Evolutionary conservation across 2,797 vertebrate species (phyloP), one percentile per base, ranked within the genome.

Genomic region (Cossypha caffra): DNA sequence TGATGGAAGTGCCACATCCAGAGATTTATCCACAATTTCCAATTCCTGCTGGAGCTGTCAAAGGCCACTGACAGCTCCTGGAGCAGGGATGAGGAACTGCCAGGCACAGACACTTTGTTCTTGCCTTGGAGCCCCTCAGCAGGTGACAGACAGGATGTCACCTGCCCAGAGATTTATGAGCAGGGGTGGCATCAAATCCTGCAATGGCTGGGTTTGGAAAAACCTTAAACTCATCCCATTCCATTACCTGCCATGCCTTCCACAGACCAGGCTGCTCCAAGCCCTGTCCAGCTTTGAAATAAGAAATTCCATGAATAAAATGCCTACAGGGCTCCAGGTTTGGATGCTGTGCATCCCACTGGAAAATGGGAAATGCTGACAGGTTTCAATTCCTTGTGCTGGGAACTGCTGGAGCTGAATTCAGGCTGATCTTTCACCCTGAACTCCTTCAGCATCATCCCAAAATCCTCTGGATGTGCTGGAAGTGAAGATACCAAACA

Each of bases 1-100:
- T 2, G 74, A 66, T 37, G 69, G 50, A 43, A 2, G 2, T 7
- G 9, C 31, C 21, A 13, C 7, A 9, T 0, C 0, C 0, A 10
- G 67, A 4, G 2, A 74, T 85, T 81, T 13, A 52, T 26, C 11
- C 8, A 10, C 0, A 1, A 61, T 55, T 81, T 47, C 47, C 6
- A 8, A 9, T 16, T 38, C 29, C 28, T 51, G 47, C 29, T 0
- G 20, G 50, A 73, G 75, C 64, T 77, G 73, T 8, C 55, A 28
- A 19, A 21, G 25, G 51, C 51, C 61, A 12, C 50, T 9, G 28
- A 45, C 72, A 67, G 72, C 63, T 51, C 54, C 82, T 18, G 55
- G 55, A 4, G 1, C 28, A 7, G 69, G 28, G 28, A 57, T 61
- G 86, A 90, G 66, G 86, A 73, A 87, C 69, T 18, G 25, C 55